Evolutionary conservation across 2,797 vertebrate genomes (phyloP), one percentile per base, ranked within the genome.

Genomic region (Chrysocyon brachyurus): DNA sequence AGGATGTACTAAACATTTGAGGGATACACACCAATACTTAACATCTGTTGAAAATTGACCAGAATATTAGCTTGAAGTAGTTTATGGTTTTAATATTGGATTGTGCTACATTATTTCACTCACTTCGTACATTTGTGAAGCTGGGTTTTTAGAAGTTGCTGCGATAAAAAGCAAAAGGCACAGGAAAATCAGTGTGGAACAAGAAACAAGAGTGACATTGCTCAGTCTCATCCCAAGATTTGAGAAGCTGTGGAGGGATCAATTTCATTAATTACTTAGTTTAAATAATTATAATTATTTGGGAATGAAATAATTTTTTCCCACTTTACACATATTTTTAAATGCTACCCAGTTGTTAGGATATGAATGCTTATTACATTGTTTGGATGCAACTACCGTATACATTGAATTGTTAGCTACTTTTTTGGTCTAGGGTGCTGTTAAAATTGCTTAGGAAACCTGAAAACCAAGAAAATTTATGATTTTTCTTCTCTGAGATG

Each of bases 401-500:
- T 54, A 91, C 19, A 49, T 21, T 33, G 54, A 93, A 84, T 84
- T 40, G 9, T 83, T 57, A 70, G 16, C 5, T 87, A 46, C 78
- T 90, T 72, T 6, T 93, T 73, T 78, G 83, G 31, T 36, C 17
- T 68, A 86, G 4, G 16, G 8, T 61, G 36, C 64, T 57, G 9
- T 46, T 59, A 92, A 88, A 78, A 64, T 64, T 52, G 54, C 4
- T 66, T 46, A 83, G 66, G 63, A 70, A 83, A 88, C 1, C 31
- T 82, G 36, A 88, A 95, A 82, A 83, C 33, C 68, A 64, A 87
- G 83, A 89, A 90, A 36, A 85, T 15, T 22, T 87, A 49, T 12
- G 15, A 56, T 16, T 59, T 95, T 93, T 96, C 33, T 83, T 87
- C 78, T 84, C 59, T 90, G 75, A 97, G 75, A 54, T 33, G 73